Evolutionary conservation across 2,797 vertebrate species (phyloP).

Genomic region (Halcyon leucocephala): DNA sequence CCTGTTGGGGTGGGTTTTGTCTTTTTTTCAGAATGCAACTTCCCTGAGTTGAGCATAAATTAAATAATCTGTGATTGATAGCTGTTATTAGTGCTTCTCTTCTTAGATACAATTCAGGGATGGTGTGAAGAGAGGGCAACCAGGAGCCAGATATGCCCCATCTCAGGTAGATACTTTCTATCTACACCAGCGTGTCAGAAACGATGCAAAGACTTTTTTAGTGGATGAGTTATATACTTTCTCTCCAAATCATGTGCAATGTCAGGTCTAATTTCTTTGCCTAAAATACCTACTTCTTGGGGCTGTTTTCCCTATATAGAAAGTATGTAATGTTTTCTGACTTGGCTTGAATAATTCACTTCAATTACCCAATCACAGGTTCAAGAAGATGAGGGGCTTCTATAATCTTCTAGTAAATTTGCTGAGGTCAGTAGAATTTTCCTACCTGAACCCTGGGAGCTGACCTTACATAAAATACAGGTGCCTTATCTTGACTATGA

Average conservation of each 20-base stretch:
- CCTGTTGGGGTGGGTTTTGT: background rate
- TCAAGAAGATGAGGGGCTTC: background rate
- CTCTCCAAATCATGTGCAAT: background rate
- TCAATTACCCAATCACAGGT: background rate
- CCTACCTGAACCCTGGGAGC: background rate
- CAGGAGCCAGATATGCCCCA: background rate
- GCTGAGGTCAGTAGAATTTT: background rate
- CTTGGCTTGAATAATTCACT: background rate
- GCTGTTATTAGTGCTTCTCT: background rate
- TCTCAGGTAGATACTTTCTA: background rate
- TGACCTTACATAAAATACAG: background rate
- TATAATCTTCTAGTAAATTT: background rate
- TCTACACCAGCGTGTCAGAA: background rate
- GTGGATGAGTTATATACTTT: background rate
- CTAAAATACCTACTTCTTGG: background rate
- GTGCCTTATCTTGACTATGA: background rate
- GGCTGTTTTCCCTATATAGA: background rate
- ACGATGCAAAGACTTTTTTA: background rate
- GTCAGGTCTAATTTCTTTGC: background rate
- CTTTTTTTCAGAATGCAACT: background rate
- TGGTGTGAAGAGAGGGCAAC: background rate
- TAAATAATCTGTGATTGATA: background rate
- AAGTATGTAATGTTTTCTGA: background rate
- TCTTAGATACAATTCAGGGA: background rate
- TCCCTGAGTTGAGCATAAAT: background rate